Evolutionary conservation across 2,888 invertebrate species (phyloP).

Genomic region (Colletes collaris): DNA sequence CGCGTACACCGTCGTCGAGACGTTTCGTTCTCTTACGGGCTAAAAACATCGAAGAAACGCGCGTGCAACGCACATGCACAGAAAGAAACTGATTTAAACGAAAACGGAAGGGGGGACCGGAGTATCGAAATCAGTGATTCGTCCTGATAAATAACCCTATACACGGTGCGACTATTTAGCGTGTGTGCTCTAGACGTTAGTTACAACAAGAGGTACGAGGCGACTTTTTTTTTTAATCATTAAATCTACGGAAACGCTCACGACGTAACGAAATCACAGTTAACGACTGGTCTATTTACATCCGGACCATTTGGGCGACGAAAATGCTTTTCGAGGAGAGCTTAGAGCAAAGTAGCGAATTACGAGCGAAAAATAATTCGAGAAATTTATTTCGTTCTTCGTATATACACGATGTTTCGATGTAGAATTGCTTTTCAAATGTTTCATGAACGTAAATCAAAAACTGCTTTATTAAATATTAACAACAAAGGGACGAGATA

Average conservation of each 20-base stretch:
- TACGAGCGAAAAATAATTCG: background rate
- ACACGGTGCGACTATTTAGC: conserved; percentile 38
- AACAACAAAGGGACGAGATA: no score
- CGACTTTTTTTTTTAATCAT: conserved; percentile 4
- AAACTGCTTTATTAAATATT: no score
- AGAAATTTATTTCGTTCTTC: background rate
- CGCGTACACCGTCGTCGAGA: background rate
- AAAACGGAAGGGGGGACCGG: background rate
- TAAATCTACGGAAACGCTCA: conserved; percentile 36
- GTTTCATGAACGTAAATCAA: no score
- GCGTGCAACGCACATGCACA: background rate
- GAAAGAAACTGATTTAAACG: background rate
- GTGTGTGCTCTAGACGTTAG: conserved; percentile 28
- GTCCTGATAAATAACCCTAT: conserved; percentile 29
- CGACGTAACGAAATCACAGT: conserved; percentile 58
- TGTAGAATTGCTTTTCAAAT: no score
- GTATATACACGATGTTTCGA: background rate
- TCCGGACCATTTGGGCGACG: conserved; percentile 18
- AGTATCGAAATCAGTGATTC: conserved; percentile 10
- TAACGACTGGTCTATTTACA: conserved; percentile 45
- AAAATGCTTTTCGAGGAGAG: conserved; percentile 33
- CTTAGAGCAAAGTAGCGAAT: conserved; percentile 22
- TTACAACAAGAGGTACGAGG: conserved; percentile 51
- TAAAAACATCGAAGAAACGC: conserved; percentile 27
- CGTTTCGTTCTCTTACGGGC: conserved; percentile 23